These are phyloP conservation scores for Zaprionus davidi DNA, from an alignment of 1,140 invertebrate species.

Conservation along the genomic window DNA sequence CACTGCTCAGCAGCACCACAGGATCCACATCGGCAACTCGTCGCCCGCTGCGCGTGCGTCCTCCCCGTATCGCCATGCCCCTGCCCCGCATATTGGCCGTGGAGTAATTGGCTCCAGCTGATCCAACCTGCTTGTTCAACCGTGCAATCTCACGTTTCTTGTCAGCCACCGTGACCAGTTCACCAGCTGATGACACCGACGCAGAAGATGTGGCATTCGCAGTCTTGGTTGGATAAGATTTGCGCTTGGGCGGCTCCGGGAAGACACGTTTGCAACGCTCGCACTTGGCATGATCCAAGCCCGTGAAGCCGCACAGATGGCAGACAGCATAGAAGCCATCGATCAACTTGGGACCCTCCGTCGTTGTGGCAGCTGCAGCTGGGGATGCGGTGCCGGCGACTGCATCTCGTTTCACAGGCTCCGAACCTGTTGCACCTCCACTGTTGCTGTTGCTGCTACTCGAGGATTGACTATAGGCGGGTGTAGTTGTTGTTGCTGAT, in stretches of 20 bases:
- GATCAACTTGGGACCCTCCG: conserved; percentile 85
- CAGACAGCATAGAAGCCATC: conserved; percentile 90
- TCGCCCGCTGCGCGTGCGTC: conserved; percentile 61
- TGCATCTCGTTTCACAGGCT: conserved; percentile 58
- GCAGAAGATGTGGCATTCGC: conserved; percentile 17
- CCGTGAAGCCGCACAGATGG: conserved; percentile 89
- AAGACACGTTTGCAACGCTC: conserved; percentile 87
- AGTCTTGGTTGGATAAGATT: conserved; percentile 82
- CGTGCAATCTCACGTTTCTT: conserved; percentile 61
- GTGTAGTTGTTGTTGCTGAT: conserved; percentile 14
- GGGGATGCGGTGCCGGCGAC: conserved; percentile 61
- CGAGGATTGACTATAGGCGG: conserved; percentile 46
- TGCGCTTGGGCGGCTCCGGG: conserved; percentile 86
- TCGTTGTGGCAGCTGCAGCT: conserved; percentile 52
- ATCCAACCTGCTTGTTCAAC: conserved; percentile 33
- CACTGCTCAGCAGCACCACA: conserved; percentile 88
- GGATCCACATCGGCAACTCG: conserved; percentile 86
- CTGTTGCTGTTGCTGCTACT: conserved; percentile 32
- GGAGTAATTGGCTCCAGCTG: conserved; percentile 13
- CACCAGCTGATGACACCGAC: conserved; percentile 54
- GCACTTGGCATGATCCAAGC: conserved; percentile 89
- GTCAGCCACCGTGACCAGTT: conserved; percentile 52
- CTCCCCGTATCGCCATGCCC: conserved; percentile 64
- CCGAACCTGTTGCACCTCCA: conserved; percentile 28
- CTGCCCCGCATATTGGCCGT: conserved; percentile 39